These are phyloP conservation scores for Cyanoramphus novaezelandiae DNA, from an alignment of 2,113 vertebrate genomes.

Conservation along the genomic window DNA sequence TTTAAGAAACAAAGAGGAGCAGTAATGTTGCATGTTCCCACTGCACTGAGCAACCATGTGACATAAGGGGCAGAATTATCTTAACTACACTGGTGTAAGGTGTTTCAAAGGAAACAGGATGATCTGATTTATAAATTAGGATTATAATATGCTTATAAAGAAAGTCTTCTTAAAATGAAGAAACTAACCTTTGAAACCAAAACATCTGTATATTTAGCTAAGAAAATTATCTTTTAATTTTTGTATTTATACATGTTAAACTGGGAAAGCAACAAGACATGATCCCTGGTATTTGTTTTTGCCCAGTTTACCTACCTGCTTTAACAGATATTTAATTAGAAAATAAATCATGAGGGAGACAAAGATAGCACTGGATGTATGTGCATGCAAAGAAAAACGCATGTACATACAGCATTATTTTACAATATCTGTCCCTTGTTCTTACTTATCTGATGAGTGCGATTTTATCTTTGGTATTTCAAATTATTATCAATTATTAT, in stretches of 20 bases:
- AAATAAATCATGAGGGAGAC: neutral
- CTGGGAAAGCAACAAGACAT: neutral
- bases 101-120: neutral
- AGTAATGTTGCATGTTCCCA: neutral
- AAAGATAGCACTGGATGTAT: neutral
- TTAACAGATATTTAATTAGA: neutral
- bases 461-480: neutral
- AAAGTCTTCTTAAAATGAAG: neutral
- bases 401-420: neutral
- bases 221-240: neutral
- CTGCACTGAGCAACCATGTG: fast-evolving
- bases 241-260: neutral
- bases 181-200: neutral
- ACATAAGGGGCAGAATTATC: neutral
- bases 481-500: neutral
- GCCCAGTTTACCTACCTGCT: neutral
- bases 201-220: neutral
- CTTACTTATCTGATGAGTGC: neutral
- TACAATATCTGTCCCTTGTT: neutral
- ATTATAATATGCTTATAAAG: neutral
- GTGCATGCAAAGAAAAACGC: neutral
- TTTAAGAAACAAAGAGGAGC: neutral
- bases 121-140: neutral
- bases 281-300: neutral
- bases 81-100: fast-evolving